A percentile compares a stretch with the other conserved stretches of the same genome.
Conservation (phyloP, 2,113 vertebrate species). For the Canis aureus region DNA sequence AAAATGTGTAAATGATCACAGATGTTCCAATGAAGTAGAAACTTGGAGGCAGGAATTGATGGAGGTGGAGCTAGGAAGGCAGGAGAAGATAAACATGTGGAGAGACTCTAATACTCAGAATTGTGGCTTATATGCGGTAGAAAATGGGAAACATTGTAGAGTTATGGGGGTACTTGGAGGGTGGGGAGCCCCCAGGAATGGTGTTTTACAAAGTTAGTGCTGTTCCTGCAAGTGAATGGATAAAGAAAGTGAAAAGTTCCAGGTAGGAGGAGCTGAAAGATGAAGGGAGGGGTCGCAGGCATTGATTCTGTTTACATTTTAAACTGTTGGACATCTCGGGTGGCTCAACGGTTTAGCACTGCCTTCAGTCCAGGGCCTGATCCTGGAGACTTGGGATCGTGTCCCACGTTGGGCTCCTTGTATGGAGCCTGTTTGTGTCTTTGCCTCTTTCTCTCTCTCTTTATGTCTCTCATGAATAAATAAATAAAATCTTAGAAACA, state of each 20-base stretch:
- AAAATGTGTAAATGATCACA: too few species aligned
- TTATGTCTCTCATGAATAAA: too few species aligned
- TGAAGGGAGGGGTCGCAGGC: background rate
- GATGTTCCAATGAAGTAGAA: background rate
- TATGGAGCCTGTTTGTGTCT: too few species aligned
- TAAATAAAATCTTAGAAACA: too few species aligned
- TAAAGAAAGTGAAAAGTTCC: background rate
- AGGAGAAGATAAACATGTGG: too few species aligned
- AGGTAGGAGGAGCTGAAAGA: background rate
- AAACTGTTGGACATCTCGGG: background rate
- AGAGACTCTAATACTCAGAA: background rate
- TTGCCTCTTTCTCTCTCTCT: too few species aligned
- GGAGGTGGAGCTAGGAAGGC: background rate
- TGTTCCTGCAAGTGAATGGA: background rate
- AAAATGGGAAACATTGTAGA: background rate
- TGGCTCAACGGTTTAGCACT: too few species aligned
- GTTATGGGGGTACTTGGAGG: accelerated
- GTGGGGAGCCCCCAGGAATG: accelerated
- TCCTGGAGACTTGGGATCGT: too few species aligned
- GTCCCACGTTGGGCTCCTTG: too few species aligned
- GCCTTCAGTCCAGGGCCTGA: too few species aligned
- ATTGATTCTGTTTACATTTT: background rate
- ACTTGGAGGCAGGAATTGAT: background rate
- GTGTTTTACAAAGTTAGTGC: background rate
- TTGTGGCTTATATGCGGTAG: background rate